These are phyloP conservation scores for Alauda arvensis DNA, from an alignment of 2,797 vertebrate species.

Conservation along the genomic window DNA sequence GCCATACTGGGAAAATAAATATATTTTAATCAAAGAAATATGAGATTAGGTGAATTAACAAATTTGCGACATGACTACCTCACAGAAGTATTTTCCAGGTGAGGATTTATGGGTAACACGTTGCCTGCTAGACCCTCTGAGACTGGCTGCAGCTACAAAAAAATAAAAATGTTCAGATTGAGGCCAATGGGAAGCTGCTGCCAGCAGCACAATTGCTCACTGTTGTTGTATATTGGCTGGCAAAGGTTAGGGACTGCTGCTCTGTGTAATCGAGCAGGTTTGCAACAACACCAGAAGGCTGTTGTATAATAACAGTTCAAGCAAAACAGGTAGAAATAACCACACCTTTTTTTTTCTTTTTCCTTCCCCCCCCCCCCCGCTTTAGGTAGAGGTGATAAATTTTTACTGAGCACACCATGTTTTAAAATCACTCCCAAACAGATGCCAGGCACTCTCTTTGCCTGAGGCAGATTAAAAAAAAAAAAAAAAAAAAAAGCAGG, in stretches of 20 bases:
- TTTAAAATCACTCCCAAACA: constrained; percentile 15
- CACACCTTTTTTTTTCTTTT: background rate
- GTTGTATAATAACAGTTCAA: constrained; percentile 12
- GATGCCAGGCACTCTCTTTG: constrained; percentile 4
- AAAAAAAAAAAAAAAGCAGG: background rate
- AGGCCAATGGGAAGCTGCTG: constrained; percentile 43
- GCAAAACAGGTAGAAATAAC: constrained; percentile 16
- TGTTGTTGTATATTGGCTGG: constrained; percentile 13
- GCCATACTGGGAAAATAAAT: background rate
- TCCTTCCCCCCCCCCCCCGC: background rate
- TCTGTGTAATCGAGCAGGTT: constrained; percentile 31
- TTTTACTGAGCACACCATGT: background rate
- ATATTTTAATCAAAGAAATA: background rate
- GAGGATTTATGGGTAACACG: background rate
- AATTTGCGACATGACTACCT: background rate
- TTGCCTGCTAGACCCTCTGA: constrained; percentile 11
- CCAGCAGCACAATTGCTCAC: constrained; percentile 32
- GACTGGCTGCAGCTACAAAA: constrained; percentile 36
- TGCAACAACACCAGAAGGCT: background rate
- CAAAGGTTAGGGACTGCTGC: constrained; percentile 7
- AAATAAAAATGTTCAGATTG: background rate
- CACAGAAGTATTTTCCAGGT: background rate
- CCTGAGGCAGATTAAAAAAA: background rate
- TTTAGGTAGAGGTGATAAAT: background rate
- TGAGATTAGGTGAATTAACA: background rate